Evolutionary conservation across 1,140 invertebrate genomes (phyloP).

Genomic region (Polypedilum pembai): DNA sequence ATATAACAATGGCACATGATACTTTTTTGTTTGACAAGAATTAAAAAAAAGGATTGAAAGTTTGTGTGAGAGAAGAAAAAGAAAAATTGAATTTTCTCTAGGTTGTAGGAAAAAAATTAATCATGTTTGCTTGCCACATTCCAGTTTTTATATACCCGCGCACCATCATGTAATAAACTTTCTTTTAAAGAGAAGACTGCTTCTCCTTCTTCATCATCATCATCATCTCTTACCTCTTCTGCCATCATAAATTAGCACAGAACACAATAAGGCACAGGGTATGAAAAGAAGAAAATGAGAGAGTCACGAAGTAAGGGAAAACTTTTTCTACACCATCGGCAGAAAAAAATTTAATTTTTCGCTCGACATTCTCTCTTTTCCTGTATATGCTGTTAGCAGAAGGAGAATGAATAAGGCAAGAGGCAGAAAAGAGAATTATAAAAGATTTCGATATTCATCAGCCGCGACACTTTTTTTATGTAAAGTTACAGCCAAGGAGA

Average conservation of each 20-base stretch:
- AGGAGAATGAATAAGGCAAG: background rate
- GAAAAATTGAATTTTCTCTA: too few species aligned
- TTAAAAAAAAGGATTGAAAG: too few species aligned
- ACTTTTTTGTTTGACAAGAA: too few species aligned
- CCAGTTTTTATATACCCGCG: background rate
- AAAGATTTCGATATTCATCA: conserved; percentile 22
- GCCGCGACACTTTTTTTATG: conserved; percentile 10
- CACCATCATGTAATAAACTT: conserved; percentile 26
- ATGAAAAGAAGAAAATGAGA: too few species aligned
- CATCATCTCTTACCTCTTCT: background rate
- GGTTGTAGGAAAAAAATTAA: conserved; percentile 15
- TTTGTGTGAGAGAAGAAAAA: too few species aligned
- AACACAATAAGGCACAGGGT: background rate
- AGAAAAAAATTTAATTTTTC: too few species aligned
- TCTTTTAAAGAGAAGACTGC: background rate
- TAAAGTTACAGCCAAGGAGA: background rate
- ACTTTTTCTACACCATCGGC: background rate
- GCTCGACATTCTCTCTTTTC: too few species aligned
- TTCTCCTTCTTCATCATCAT: background rate
- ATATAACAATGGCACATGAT: too few species aligned
- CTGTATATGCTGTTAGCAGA: background rate
- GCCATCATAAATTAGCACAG: conserved; percentile 23
- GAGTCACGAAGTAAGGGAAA: background rate
- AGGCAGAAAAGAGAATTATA: background rate
- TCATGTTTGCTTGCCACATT: background rate